phyloP scores from a whole-genome alignment of 2,797 vertebrate genomes.

The Epinephelus malabaricus region DNA sequence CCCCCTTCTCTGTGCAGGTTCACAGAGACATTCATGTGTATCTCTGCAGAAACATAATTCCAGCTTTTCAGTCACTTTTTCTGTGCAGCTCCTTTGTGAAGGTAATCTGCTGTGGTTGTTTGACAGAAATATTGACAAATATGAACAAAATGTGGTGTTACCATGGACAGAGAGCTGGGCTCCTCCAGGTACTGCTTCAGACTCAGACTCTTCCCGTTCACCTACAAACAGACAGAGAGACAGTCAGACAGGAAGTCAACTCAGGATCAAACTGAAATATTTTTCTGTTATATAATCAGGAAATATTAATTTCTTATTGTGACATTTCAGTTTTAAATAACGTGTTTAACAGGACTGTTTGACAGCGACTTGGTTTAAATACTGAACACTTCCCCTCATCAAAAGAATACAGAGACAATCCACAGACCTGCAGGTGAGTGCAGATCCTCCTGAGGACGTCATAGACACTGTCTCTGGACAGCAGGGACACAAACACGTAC shows the following conservation, averaged over 20 bases:
- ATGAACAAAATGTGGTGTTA: slow-evolving; percentile 63
- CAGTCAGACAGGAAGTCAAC: not conserved
- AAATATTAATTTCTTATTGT: not conserved
- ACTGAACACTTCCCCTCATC: not conserved
- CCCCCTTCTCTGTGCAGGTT: too few relatives aligned
- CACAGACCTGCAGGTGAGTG: slow-evolving; percentile 91
- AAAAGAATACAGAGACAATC: not conserved
- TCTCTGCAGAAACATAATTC: too few relatives aligned
- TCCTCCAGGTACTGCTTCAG: slow-evolving; percentile 90
- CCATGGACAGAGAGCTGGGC: slow-evolving; percentile 87
- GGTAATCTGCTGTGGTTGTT: not conserved
- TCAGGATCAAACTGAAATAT: not conserved
- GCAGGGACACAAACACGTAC: slow-evolving; percentile 94
- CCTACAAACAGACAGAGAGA: slow-evolving; percentile 58
- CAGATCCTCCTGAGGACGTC: slow-evolving; percentile 92
- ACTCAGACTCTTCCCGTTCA: slow-evolving; percentile 90
- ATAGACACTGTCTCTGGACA: slow-evolving; percentile 93
- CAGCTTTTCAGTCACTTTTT: too few relatives aligned
- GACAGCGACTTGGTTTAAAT: too few relatives aligned
- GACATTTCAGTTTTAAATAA: not conserved
- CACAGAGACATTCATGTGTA: too few relatives aligned
- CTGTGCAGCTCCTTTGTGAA: not conserved
- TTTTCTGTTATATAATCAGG: not conserved
- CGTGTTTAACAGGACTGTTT: too few relatives aligned
- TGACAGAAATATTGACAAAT: not conserved